phyloP scores from a whole-genome alignment of 2,113 vertebrate species.

The Castor canadensis region DNA sequence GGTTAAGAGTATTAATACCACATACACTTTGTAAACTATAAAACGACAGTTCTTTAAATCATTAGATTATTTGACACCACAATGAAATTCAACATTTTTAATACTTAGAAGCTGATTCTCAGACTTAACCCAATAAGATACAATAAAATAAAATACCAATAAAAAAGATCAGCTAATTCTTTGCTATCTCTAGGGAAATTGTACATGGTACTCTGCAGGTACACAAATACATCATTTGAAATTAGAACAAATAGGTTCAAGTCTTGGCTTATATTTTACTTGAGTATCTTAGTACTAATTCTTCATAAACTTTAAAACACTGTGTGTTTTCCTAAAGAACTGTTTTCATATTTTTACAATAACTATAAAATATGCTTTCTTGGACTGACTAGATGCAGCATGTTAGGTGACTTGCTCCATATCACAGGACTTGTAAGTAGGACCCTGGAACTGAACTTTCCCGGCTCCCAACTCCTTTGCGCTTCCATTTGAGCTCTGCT shows the following conservation, averaged over 20 bases:
- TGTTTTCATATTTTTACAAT: slow-evolving; percentile 10
- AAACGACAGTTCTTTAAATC: not conserved
- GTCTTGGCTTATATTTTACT: not conserved
- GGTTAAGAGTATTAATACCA: not conserved
- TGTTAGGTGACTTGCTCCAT: not conserved
- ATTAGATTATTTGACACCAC: not conserved
- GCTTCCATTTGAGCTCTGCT: slow-evolving; percentile 27
- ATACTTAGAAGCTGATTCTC: slow-evolving; percentile 7
- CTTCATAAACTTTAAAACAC: slow-evolving; percentile 33
- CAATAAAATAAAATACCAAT: not conserved
- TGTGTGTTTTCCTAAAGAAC: not conserved
- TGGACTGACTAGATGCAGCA: not conserved
- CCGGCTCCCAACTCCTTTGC: not conserved
- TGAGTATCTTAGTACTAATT: not conserved
- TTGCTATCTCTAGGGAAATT: not conserved
- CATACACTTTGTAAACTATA: not conserved
- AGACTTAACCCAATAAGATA: slow-evolving; percentile 35
- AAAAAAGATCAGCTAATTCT: slow-evolving; percentile 1
- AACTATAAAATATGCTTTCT: not conserved
- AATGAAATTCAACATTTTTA: slow-evolving; percentile 42
- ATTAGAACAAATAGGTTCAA: not conserved
- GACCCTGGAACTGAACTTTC: not conserved
- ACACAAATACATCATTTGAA: not conserved
- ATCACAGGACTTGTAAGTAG: not conserved
- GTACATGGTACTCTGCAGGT: not conserved